Evolutionary conservation across 35 echinoderm and acorn worm genomes (phyloP).

Genomic region (Chiridota heheva): DNA sequence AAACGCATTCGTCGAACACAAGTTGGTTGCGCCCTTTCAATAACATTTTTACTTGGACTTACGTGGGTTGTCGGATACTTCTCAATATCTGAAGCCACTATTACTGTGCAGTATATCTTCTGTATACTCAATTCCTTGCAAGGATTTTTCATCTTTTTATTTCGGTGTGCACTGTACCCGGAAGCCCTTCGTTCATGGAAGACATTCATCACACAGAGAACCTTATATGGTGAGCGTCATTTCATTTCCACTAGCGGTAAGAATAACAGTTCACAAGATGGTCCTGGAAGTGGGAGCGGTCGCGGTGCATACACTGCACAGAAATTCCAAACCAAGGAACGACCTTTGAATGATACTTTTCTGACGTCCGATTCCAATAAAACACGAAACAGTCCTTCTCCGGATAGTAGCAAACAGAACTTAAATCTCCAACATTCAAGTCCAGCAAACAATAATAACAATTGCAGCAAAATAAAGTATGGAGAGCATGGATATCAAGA

Average conservation of each 20-base stretch:
- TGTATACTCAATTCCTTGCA: slow-evolving; percentile 81
- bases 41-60: slow-evolving; percentile 78
- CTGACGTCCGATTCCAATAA: slow-evolving; percentile 31
- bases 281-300: not conserved
- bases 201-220: slow-evolving; percentile 37
- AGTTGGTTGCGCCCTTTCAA: slow-evolving; percentile 78
- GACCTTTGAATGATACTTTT: slow-evolving; percentile 33
- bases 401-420: slow-evolving; percentile 1
- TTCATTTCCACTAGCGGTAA: slow-evolving; percentile 7
- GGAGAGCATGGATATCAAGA: too few relatives aligned
- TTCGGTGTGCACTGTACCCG: slow-evolving; percentile 83
- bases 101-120: slow-evolving; percentile 79
- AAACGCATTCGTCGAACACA: slow-evolving; percentile 44
- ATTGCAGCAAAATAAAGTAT: too few relatives aligned
- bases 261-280: slow-evolving; percentile 38
- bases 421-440: too few relatives aligned
- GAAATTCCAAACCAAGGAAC: slow-evolving; percentile 2
- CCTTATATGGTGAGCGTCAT: slow-evolving; percentile 41
- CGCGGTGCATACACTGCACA: not conserved
- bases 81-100: slow-evolving; percentile 58
- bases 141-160: slow-evolving; percentile 97
- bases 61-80: slow-evolving; percentile 91
- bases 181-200: slow-evolving; percentile 76
- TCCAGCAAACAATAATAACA: too few relatives aligned
- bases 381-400: not conserved